phyloP scores from a whole-genome alignment of 2,888 invertebrate species.

The Erannis defoliaria region DNA sequence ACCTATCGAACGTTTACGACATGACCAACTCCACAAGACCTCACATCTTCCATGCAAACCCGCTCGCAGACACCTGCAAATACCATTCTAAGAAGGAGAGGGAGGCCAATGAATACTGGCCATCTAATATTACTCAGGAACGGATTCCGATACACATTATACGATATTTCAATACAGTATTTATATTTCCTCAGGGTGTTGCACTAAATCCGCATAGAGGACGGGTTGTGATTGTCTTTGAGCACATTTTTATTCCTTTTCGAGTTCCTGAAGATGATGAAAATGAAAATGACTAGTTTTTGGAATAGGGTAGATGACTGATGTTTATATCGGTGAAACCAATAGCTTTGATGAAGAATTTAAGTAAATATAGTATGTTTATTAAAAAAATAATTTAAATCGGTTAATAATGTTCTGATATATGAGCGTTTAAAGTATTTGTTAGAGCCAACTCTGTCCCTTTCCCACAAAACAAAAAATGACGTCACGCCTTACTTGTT shows the following conservation, averaged over 20 bases:
- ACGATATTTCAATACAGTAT: constrained; percentile 81
- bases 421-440: no score
- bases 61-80: constrained; percentile 33
- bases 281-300: no score
- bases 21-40: constrained; percentile 56
- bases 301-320: no score
- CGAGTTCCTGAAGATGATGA: constrained; percentile 8
- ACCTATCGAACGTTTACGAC: constrained; percentile 78
- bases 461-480: no score
- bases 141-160: constrained; percentile 80
- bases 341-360: no score
- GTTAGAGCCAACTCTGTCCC: no score
- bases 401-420: no score
- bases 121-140: constrained; percentile 62
- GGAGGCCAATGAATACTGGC: constrained; percentile 55
- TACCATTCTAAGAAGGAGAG: constrained; percentile 30
- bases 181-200: constrained; percentile 76
- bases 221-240: constrained; percentile 54
- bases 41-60: constrained; percentile 38
- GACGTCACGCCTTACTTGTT: no score
- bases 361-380: no score
- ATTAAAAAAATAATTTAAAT: no score
- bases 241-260: constrained; percentile 30
- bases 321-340: no score
- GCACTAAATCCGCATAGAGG: constrained; percentile 63